phyloP scores from a whole-genome alignment of 2,888 invertebrate species.

The Eupithecia vulgata region DNA sequence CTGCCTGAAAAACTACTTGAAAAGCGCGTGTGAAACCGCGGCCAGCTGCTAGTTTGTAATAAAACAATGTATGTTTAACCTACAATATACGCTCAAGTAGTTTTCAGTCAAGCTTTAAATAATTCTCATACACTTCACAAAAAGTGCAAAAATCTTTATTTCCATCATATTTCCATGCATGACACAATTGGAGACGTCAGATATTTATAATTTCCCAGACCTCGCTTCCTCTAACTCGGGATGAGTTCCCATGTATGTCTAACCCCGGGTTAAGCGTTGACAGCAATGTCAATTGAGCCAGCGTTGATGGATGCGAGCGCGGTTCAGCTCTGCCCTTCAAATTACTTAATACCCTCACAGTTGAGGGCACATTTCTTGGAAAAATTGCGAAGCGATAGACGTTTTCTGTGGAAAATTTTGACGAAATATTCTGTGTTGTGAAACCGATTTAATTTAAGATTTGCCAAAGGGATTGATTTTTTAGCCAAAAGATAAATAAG shows the following conservation, averaged over 20 bases:
- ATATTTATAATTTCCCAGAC: background rate
- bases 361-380: conserved; percentile 27
- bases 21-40: no score
- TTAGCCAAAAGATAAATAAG: background rate
- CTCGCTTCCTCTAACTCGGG: background rate
- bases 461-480: background rate
- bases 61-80: no score
- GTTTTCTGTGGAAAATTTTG: background rate
- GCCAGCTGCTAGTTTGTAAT: no score
- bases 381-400: conserved; percentile 9
- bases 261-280: conserved; percentile 74
- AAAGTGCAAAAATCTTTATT: no score
- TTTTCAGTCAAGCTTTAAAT: no score
- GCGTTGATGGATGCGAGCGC: conserved; percentile 74
- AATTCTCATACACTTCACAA: no score
- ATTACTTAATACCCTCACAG: conserved; percentile 59
- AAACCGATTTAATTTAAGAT: background rate
- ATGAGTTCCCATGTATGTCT: background rate
- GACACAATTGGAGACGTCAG: background rate
- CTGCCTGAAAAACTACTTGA: no score
- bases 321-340: conserved; percentile 66
- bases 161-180: no score
- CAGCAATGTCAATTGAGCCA: conserved; percentile 77
- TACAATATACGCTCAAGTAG: no score
- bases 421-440: background rate